Base-by-base conservation (phyloP, 1,140 invertebrate genomes). In the Tetranychus urticae region DNA sequence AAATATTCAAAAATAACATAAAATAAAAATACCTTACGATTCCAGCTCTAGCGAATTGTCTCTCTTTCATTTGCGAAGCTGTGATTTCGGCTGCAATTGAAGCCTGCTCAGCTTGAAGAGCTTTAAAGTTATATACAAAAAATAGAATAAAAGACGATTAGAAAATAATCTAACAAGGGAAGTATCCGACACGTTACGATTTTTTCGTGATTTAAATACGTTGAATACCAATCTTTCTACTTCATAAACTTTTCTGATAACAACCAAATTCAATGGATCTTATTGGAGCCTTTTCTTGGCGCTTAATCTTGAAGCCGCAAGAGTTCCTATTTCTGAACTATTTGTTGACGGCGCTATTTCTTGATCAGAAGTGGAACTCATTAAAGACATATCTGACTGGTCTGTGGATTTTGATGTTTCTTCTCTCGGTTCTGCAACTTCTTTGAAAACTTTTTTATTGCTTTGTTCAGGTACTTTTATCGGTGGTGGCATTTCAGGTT, bases 91-190 rank as follows among this genome's bases (percentile, higher is more conserved):
- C 88, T 23, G 23, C 23, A 23, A 23, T 23, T 23, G 23, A 23
- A 23, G 23, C 23, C 23, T 23, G 23, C 0, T 23, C 23, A 23
- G 23, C 23, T 23, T 23, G 23, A 23, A 23, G 23, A 79, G 87
- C 88, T 70, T 84, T 86, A n/a, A 83, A 86, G 89, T 90, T 94
- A 1, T 88, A 86, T 77, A 93, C 87, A 36, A 66, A 66, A 42
- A 67, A 63, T 58, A 69, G 71, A 63, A 93, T 14, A 47, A 2
- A 14, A 12, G 13, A 93, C 82, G 71, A 92, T 83, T 42, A 84
- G 75, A 48, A 14, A 33, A 10, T 46, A 23, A 8, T 4, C 36
- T 36, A 12, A 13, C 37, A 36, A n/a, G 7, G 57, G 34, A 47
- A 10, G 31, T 35, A n/a, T n/a, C 52, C 23, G 23, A 23, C 23